Evolutionary conservation across 1,140 invertebrate species (phyloP).

Genomic region (Musca domestica): DNA sequence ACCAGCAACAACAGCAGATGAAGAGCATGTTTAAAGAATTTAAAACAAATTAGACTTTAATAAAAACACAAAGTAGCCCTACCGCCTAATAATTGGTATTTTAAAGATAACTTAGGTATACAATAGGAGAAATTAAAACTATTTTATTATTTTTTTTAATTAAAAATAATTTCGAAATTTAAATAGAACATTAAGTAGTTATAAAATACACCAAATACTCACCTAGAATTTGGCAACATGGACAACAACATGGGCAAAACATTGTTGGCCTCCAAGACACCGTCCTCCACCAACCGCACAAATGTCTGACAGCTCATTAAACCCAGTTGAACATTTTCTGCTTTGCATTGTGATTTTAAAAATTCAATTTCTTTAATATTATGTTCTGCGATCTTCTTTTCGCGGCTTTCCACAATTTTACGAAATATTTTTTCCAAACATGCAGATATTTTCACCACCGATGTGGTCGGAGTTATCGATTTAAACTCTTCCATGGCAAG

Average conservation of each 20-base stretch:
- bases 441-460: constrained; percentile 45
- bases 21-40: no score
- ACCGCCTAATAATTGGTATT: no score
- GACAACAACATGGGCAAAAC: constrained; percentile 63
- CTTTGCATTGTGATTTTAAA: constrained; percentile 57
- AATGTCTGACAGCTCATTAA: constrained; percentile 63
- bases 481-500: constrained; percentile 45
- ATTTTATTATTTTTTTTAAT: no score
- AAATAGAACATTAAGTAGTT: no score
- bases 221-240: constrained; percentile 61
- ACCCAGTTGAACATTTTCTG: constrained; percentile 57
- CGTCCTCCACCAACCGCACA: constrained; percentile 61
- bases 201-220: constrained; percentile 38
- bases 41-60: no score
- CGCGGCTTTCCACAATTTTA: constrained; percentile 41
- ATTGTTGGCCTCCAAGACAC: constrained; percentile 57
- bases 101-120: no score
- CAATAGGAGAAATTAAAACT: no score
- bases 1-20: no score
- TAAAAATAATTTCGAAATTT: no score
- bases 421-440: constrained; percentile 51
- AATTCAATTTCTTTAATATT: constrained; percentile 57
- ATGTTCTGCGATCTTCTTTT: constrained; percentile 43
- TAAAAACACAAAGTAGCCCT: no score
- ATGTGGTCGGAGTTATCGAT: constrained; percentile 40